Evolutionary conservation across 2,888 invertebrate species (phyloP).

Genomic region (Philereme vetulata): DNA sequence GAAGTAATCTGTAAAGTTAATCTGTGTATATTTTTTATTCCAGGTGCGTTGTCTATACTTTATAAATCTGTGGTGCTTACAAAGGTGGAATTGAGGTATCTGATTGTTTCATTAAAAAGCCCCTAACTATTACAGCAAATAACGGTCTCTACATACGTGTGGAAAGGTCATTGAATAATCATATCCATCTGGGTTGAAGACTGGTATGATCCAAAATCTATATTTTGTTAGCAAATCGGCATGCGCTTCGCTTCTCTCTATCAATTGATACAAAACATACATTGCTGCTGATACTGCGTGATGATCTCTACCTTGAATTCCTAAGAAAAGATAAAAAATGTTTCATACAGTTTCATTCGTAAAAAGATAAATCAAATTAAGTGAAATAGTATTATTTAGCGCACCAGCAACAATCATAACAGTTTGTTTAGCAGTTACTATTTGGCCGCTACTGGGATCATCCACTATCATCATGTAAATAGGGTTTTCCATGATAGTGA

Average conservation of each 20-base stretch:
- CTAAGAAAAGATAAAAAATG: slow-evolving; percentile 41
- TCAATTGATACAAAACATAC: slow-evolving; percentile 70
- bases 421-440: slow-evolving; percentile 68
- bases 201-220: slow-evolving; percentile 75
- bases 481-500: slow-evolving; percentile 74
- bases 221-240: slow-evolving; percentile 64
- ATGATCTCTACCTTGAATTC: slow-evolving; percentile 76
- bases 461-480: slow-evolving; percentile 76
- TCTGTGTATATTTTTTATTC: too few relatives aligned
- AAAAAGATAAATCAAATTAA: background rate
- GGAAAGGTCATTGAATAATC: slow-evolving; percentile 77
- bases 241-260: slow-evolving; percentile 67
- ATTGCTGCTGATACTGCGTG: slow-evolving; percentile 74
- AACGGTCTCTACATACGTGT: slow-evolving; percentile 52
- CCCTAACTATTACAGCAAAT: too few relatives aligned
- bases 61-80: too few relatives aligned
- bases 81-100: too few relatives aligned
- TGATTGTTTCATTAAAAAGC: too few relatives aligned
- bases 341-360: background rate
- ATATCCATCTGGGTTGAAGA: slow-evolving; percentile 78
- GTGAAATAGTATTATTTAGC: background rate
- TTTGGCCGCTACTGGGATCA: slow-evolving; percentile 75
- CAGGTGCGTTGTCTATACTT: too few relatives aligned
- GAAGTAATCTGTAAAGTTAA: too few relatives aligned
- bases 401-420: slow-evolving; percentile 75